Evolutionary conservation across 2,113 vertebrate genomes (phyloP), one percentile per base, ranked within the genome.

Genomic region (Alectura lathami): DNA sequence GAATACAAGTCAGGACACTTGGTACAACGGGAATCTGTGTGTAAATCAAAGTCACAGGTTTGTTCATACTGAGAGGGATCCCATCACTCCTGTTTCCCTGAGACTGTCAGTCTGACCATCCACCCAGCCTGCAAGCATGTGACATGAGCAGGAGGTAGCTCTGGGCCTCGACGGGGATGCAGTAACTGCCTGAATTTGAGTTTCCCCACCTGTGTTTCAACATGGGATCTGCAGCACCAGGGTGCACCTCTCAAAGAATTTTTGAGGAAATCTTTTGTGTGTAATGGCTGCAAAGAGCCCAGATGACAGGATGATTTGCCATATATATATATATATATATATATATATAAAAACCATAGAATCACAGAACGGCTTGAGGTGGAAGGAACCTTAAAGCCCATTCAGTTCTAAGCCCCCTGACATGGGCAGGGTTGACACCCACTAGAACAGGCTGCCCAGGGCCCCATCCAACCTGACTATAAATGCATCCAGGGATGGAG

Each of bases 121-220:
- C 30, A 13, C 14, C 32, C 51, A 30, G 18, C 51, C 4, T 1
- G 27, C 20, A 56, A 36, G 22, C 3, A 4, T 1, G 0, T 16
- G 10, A 13, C 0, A 1, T 14, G 51, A 20, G 20, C 54, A 45
- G 24, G 5, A 12, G 9, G 5, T 29, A 45, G 6, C 26, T 66
- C 8, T 3, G 22, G 23, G 24, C 2, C 42, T 67, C n/a, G 30
- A 9, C 26, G 23, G 43, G 20, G 8, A 30, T 51, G 38, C 32
- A 70, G 13, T 30, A 32, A 3, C 34, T 89, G 42, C 18, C 15
- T 45, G 50, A 45, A 29, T 59, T 38, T 64, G 47, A 16, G 5
- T 90, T 77, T 80, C 1, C 0, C 30, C 36, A 57, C 26, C 73
- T 69, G 24, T 32, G 64, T 36, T 68, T 87, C 70, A 48, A 40